Conservation (phyloP, 64 coral and sea anemone species). For the Pachyseris speciosa region DNA sequence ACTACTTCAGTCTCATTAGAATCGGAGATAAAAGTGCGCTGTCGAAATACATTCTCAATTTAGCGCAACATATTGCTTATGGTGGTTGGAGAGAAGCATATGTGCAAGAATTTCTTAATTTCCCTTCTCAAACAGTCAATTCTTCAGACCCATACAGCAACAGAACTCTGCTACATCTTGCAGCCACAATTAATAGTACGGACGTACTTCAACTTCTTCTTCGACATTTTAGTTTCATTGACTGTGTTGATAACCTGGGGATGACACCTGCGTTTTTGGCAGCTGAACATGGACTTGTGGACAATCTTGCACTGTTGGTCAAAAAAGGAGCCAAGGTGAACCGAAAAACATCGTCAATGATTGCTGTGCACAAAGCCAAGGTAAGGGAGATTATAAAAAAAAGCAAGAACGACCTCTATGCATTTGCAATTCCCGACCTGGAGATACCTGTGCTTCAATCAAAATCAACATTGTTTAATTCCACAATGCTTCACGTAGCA, state of each 20-base stretch:
- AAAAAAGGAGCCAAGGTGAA: conserved; percentile 31
- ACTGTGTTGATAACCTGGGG: conserved; percentile 19
- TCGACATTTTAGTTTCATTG: neutral
- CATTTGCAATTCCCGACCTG: neutral
- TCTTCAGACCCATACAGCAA: neutral
- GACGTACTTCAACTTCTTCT: conserved; percentile 19
- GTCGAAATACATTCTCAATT: neutral
- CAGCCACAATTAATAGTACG: conserved; percentile 25
- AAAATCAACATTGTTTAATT: neutral
- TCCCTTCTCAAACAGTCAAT: conserved; percentile 31
- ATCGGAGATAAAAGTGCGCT: neutral
- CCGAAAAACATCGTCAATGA: neutral
- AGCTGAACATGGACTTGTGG: conserved; percentile 7
- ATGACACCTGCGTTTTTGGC: conserved; percentile 60
- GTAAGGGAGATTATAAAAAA: neutral
- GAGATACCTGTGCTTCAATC: neutral
- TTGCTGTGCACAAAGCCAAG: neutral
- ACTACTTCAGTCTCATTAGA: conserved; percentile 36
- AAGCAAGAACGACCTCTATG: accelerated
- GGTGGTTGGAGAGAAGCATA: conserved; percentile 8
- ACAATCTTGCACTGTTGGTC: conserved; percentile 13
- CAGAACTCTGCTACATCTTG: conserved; percentile 49
- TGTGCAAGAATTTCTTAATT: conserved; percentile 18
- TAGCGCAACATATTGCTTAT: conserved; percentile 41
- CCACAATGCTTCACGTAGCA: conserved; percentile 2